A percentile compares a stretch with the other conserved stretches of the same genome.
phyloP scores from a whole-genome alignment of 2,797 vertebrate species.

The Anguilla obscura region DNA sequence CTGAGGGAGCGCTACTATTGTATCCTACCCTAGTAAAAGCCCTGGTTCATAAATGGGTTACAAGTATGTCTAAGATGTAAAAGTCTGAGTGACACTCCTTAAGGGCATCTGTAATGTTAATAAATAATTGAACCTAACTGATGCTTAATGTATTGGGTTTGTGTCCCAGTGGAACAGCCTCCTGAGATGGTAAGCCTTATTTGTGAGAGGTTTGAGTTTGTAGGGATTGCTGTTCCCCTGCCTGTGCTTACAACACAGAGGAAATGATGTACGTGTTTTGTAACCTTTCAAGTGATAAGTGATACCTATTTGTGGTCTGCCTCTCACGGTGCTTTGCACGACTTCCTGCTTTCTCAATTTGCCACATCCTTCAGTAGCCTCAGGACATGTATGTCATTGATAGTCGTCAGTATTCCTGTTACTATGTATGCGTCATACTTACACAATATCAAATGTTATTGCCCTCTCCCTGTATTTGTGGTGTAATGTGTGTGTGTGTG shows the following conservation, averaged over 20 bases:
- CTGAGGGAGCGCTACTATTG: not conserved
- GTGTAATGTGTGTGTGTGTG: not conserved
- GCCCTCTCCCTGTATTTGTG: not conserved
- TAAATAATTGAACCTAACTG: conserved; percentile 16
- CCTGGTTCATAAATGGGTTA: not conserved
- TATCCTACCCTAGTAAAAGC: not conserved
- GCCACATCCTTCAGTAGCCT: conserved; percentile 19
- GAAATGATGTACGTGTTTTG: not conserved
- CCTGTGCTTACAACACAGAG: not conserved
- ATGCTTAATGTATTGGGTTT: conserved; percentile 4
- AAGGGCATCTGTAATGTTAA: not conserved
- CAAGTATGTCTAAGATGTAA: not conserved
- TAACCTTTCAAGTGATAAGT: conserved; percentile 1
- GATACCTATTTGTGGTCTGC: conserved; percentile 19
- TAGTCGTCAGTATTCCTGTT: not conserved
- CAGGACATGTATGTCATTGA: not conserved
- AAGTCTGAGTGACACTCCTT: not conserved
- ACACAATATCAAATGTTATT: not conserved
- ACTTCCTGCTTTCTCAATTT: conserved; percentile 29
- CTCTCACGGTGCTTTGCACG: not conserved
- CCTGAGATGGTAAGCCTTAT: not conserved
- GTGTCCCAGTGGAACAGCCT: not conserved
- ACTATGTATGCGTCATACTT: not conserved
- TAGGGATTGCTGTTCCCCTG: not conserved
- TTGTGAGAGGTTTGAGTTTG: not conserved